These are phyloP conservation scores for Phaetusa simplex DNA, from an alignment of 2,113 vertebrate genomes.

Conservation along the genomic window DNA sequence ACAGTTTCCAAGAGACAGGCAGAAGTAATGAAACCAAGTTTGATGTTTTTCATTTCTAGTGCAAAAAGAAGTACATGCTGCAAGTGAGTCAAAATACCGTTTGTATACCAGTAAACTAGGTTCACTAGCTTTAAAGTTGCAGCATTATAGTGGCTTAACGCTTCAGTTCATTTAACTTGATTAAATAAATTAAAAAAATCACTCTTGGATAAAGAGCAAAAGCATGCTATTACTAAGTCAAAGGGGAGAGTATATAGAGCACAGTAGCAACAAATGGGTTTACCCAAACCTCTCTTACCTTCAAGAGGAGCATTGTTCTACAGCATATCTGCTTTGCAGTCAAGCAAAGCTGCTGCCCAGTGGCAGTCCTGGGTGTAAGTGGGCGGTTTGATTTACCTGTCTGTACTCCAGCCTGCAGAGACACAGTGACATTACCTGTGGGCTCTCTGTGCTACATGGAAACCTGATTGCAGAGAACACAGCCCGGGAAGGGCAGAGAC, in stretches of 20 bases:
- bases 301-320: not conserved
- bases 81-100: not conserved
- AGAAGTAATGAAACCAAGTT: not conserved
- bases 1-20: not conserved
- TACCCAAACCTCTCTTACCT: not conserved
- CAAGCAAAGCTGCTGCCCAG: not conserved
- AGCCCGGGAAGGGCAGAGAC: not conserved
- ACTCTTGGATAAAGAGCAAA: not conserved
- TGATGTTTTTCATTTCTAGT: not conserved
- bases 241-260: not conserved
- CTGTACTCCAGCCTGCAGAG: not conserved
- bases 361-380: not conserved
- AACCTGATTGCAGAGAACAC: not conserved
- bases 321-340: not conserved
- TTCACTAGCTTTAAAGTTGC: not conserved
- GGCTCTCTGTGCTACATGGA: not conserved
- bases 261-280: not conserved
- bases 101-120: not conserved
- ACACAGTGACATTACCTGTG: fast-evolving
- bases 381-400: not conserved
- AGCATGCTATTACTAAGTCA: not conserved
- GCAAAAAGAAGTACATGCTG: not conserved
- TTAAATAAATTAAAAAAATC: not conserved
- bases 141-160: not conserved
- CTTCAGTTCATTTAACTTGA: not conserved